A percentile compares a stretch with the other conserved stretches of the same genome.
These are phyloP conservation scores for Saccostrea echinata DNA, from an alignment of 1,140 invertebrate genomes.

Conservation along the genomic window DNA sequence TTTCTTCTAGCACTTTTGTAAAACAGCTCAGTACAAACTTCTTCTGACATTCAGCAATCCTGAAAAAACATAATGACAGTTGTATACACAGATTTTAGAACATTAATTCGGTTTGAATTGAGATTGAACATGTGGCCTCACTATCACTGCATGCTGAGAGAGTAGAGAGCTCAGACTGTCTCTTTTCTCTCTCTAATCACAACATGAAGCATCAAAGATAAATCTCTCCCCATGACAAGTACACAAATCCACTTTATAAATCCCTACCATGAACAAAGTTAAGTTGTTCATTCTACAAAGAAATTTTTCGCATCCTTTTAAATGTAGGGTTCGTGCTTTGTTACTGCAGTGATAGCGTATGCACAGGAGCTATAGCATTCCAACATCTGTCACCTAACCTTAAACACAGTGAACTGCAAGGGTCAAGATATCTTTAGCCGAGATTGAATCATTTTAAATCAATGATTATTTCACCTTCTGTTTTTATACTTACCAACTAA, in stretches of 20 bases:
- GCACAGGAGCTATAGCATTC: not conserved
- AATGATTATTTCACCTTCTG: not conserved
- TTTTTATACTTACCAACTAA: constrained; percentile 17
- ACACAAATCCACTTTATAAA: constrained; percentile 10
- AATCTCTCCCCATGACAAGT: constrained; percentile 16
- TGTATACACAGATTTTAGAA: constrained; percentile 16
- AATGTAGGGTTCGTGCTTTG: not conserved
- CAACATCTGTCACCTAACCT: not conserved
- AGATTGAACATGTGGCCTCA: constrained; percentile 29
- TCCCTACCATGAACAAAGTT: not conserved
- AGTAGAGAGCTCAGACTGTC: not conserved
- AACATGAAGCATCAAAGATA: constrained; percentile 25
- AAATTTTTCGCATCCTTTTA: constrained; percentile 4
- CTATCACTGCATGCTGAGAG: constrained; percentile 27
- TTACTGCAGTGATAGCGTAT: not conserved
- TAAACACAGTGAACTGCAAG: not conserved
- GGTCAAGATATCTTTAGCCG: constrained; percentile 10
- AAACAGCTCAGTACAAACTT: not conserved
- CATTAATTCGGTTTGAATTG: constrained; percentile 30
- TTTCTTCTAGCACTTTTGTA: not conserved
- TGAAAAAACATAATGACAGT: constrained; percentile 25
- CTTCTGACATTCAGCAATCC: not conserved
- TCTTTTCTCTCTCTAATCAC: constrained; percentile 22
- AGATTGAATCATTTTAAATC: constrained; percentile 10
- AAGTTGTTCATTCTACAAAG: not conserved